Base-by-base conservation (phyloP, 1,140 invertebrate genomes). In the Ceratosolen fusciceps region DNA sequence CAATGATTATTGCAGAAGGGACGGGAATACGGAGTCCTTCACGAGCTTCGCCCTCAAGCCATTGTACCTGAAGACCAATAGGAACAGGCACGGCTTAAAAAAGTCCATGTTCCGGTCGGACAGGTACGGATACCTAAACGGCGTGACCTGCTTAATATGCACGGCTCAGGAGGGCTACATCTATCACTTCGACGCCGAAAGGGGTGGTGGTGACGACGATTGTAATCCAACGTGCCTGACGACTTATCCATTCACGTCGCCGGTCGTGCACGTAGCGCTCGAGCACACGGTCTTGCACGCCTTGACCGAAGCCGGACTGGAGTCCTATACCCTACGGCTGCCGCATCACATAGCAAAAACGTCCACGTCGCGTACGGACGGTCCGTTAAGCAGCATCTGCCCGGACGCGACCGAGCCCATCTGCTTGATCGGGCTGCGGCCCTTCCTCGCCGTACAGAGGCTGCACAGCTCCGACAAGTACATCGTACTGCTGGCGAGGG, bases 261-360 rank as follows among this genome's bases (percentile, higher is more conserved):
- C 93, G 1, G 93, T 95, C 19, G 91, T 92, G 79, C 90, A 92
- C 67, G 92, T 95, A 43, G 91, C 92, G 10, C 88, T 96, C 19
- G 94, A 95, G 83, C 90, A 93, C 77, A 93, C 93, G 73, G 91
- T 95, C 70, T 85, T 96, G 1, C 95, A 96, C 86, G 95, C 94
- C 0, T 86, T 96, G 0, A 96, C 95, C 1, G 93, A 94, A 56
- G 93, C 93, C 78, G 95, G 95, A 1, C 90, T 96, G 9, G 95
- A 96, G 86, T 94, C 94, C 0, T 96, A 96, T 82, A 96, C 95
- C 0, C 89, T 95, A 39, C 90, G 94, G 49, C 89, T 93, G 49
- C 92, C 93, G 0, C 92, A 94, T 85, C 90, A 92, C 58, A 83
- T 93, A 4, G 83, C 86, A 7, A 87, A 82, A 82, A 87, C 83